phyloP scores from a whole-genome alignment of 2,797 vertebrate genomes.

The Sebastolobus alascanus region DNA sequence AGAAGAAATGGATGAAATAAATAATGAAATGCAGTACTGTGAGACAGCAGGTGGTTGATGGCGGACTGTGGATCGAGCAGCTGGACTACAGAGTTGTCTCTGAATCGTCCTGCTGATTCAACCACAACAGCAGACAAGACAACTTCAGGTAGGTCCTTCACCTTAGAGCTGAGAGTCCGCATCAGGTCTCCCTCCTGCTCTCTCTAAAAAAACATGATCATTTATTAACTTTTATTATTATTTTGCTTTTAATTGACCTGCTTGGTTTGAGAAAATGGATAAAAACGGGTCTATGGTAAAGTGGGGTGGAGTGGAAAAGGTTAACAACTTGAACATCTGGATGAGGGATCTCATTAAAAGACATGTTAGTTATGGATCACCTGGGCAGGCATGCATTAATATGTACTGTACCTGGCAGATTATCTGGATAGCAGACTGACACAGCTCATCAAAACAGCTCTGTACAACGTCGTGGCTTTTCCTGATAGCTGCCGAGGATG shows the following conservation, averaged over 20 bases:
- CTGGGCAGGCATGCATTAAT: not conserved
- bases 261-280: accelerated
- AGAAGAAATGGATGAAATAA: not conserved
- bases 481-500: not conserved
- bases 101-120: constrained; percentile 70
- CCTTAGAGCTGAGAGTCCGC: constrained; percentile 10
- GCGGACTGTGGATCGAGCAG: constrained; percentile 80
- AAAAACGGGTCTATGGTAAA: too few species aligned
- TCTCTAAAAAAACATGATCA: constrained; percentile 58
- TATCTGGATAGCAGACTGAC: constrained; percentile 60
- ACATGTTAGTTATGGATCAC: not conserved
- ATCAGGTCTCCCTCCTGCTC: constrained; percentile 75
- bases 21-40: constrained; percentile 41
- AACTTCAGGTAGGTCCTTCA: constrained; percentile 10
- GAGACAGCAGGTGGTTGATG: constrained; percentile 68
- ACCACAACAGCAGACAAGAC: constrained; percentile 76
- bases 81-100: constrained; percentile 42
- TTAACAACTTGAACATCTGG: not conserved
- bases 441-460: constrained; percentile 72
- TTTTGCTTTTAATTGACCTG: not conserved
- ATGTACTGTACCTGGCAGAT: constrained; percentile 74
- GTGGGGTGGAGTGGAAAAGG: too few species aligned
- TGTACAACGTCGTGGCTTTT: constrained; percentile 52
- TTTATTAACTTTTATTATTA: not conserved
- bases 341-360: not conserved